Conservation (phyloP, 92 coral and sea anemone species). For the Actinernus sp. region DNA sequence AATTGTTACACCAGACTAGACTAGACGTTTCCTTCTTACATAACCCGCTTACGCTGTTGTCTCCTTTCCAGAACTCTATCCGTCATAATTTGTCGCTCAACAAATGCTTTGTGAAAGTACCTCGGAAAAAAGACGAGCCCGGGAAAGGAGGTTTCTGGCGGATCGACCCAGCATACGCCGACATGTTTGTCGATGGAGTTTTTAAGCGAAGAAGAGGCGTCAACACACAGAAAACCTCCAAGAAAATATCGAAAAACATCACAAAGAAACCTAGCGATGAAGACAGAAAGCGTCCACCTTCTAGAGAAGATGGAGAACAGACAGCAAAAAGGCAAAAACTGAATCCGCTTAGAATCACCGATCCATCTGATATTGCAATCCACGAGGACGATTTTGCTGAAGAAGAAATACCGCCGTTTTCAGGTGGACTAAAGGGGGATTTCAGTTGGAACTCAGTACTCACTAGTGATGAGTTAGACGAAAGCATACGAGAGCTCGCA, state of each 20-base stretch:
- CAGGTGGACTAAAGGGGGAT: conserved; percentile 93
- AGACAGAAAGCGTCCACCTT: conserved; percentile 53
- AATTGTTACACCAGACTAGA: background rate
- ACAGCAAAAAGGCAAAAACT: conserved; percentile 61
- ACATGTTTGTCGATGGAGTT: conserved; percentile 99
- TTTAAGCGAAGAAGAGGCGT: conserved; percentile 94
- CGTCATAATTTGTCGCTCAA: conserved; percentile 96
- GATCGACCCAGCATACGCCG: conserved; percentile 96
- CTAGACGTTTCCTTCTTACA: too few species aligned
- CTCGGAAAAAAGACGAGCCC: conserved; percentile 94
- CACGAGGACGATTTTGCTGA: conserved; percentile 68
- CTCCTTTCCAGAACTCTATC: conserved; percentile 82
- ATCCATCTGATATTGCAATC: conserved; percentile 40
- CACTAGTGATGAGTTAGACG: conserved; percentile 81
- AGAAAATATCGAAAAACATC: conserved; percentile 69
- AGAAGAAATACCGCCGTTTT: conserved; percentile 95
- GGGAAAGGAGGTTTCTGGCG: conserved; percentile 99
- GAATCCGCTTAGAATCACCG: conserved; percentile 69
- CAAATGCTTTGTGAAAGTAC: conserved; percentile 95
- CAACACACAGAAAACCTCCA: conserved; percentile 88
- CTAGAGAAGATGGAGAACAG: conserved; percentile 51
- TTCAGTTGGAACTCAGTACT: conserved; percentile 95
- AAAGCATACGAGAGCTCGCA: conserved; percentile 87
- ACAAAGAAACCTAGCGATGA: conserved; percentile 55
- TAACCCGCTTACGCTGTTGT: background rate